These are phyloP conservation scores for Apaloderma vittatum DNA, from an alignment of 2,113 vertebrate species.

Conservation along the genomic window DNA sequence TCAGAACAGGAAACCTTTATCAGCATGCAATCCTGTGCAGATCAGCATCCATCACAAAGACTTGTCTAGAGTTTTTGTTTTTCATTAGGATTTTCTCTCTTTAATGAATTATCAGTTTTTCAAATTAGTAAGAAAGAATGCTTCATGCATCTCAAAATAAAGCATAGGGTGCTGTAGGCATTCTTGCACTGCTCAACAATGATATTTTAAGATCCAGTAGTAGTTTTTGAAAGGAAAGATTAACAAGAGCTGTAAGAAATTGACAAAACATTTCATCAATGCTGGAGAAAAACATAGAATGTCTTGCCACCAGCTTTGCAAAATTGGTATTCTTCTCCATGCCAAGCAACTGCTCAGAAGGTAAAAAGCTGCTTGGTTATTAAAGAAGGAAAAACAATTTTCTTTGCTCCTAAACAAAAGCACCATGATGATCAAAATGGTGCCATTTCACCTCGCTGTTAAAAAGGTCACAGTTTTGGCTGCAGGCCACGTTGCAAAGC, in stretches of 20 bases:
- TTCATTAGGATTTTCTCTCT: background rate
- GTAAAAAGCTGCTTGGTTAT: background rate
- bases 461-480: constrained; percentile 39
- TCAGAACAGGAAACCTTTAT: constrained; percentile 52
- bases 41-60: background rate
- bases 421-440: background rate
- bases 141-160: background rate
- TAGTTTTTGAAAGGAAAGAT: background rate
- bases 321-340: background rate
- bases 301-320: background rate
- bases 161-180: background rate
- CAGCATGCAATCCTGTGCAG: background rate
- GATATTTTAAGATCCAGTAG: background rate
- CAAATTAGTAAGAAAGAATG: background rate
- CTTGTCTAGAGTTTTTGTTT: background rate
- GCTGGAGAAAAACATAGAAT: background rate
- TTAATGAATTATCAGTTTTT: background rate
- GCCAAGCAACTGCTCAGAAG: background rate
- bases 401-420: constrained; percentile 13
- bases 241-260: background rate
- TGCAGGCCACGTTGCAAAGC: background rate
- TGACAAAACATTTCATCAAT: background rate
- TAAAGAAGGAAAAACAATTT: background rate
- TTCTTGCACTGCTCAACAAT: background rate
- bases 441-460: constrained; percentile 19